Percentiles rank a stretch among this genome's conserved stretches.
Conservation (phyloP, 2,797 vertebrate genomes). For the Catostomus latipinnis region DNA sequence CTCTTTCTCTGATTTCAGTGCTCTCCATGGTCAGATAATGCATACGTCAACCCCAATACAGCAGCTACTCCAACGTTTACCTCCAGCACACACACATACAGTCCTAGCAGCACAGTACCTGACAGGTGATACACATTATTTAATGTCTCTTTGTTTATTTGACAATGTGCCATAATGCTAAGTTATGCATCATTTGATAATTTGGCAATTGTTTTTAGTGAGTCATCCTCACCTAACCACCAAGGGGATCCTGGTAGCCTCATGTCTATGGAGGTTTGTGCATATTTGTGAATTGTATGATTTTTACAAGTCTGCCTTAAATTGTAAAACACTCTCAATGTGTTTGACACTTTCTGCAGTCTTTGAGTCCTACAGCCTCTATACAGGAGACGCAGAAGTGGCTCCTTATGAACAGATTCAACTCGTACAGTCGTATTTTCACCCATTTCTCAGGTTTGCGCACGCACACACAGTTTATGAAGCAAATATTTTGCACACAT, state of each 20-base stretch:
- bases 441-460: conserved; percentile 91
- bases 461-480: neutral
- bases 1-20: conserved; percentile 75
- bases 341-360: conserved; percentile 66
- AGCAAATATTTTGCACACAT: neutral
- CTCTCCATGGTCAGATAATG: conserved; percentile 90
- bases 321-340: too few relatives aligned
- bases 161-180: neutral
- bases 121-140: conserved; percentile 51
- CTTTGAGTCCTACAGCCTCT: conserved; percentile 80
- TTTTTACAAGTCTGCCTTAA: neutral
- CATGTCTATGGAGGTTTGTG: conserved; percentile 84
- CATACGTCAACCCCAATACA: conserved; percentile 81
- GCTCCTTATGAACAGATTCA: conserved; percentile 92
- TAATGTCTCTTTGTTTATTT: neutral
- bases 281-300: neutral
- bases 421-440: conserved; percentile 90
- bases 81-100: conserved; percentile 84
- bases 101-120: conserved; percentile 54
- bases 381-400: conserved; percentile 93
- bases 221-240: conserved; percentile 95
- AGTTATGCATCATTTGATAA: neutral
- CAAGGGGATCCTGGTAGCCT: conserved; percentile 87
- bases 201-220: conserved; percentile 73
- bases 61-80: conserved; percentile 87